Percentiles rank a stretch among this genome's conserved stretches.
Conservation (phyloP, 64 coral and sea anemone genomes). For the Platygyra sinensis region DNA sequence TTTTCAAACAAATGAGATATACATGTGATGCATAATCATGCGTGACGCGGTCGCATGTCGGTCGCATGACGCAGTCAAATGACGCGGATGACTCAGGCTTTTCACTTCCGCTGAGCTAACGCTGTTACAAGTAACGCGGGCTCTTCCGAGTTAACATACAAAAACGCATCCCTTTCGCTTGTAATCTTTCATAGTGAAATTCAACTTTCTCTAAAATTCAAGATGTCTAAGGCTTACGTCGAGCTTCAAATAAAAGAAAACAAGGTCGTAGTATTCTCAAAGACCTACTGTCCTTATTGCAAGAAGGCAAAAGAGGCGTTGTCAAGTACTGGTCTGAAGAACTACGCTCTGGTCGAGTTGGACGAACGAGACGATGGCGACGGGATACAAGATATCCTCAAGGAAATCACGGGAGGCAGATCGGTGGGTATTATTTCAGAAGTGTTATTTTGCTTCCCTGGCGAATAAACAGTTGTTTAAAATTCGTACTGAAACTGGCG, state of each 20-base stretch:
- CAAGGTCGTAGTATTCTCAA: constrained; percentile 72
- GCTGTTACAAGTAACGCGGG: too few relatives aligned
- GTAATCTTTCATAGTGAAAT: too few relatives aligned
- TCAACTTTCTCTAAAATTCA: neutral
- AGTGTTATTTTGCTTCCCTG: neutral
- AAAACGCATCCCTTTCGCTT: too few relatives aligned
- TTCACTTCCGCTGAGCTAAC: too few relatives aligned
- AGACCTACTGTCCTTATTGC: constrained; percentile 67
- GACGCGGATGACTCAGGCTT: too few relatives aligned
- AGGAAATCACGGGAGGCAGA: constrained; percentile 24
- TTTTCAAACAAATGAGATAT: too few relatives aligned
- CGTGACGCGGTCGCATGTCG: too few relatives aligned
- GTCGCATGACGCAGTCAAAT: too few relatives aligned
- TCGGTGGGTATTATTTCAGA: constrained; percentile 36
- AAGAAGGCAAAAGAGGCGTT: constrained; percentile 48
- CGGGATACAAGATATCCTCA: constrained; percentile 39
- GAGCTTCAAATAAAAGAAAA: constrained; percentile 1
- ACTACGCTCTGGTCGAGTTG: constrained; percentile 46
- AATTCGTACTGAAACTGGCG: too few relatives aligned
- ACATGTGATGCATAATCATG: too few relatives aligned
- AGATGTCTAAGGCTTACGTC: neutral
- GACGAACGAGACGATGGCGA: constrained; percentile 52
- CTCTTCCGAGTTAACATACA: too few relatives aligned
- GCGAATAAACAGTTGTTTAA: too few relatives aligned
- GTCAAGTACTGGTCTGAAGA: constrained; percentile 34